These are phyloP conservation scores for Hydriomena furcata DNA, from an alignment of 2,888 invertebrate genomes.

Conservation along the genomic window DNA sequence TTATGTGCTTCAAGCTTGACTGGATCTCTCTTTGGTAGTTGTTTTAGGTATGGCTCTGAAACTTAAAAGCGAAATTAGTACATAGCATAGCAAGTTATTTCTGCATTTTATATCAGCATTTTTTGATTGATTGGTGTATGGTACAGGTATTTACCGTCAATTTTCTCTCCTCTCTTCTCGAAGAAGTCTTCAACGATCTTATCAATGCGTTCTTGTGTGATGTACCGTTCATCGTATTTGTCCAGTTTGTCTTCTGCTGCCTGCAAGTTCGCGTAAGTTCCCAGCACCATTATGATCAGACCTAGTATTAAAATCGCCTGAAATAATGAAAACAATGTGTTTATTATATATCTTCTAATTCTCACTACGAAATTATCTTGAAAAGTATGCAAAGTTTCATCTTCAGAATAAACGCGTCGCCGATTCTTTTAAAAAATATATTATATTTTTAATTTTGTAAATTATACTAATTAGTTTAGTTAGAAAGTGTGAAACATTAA, in stretches of 20 bases:
- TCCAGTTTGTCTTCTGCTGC: slow-evolving; percentile 84
- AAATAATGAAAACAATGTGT: slow-evolving; percentile 37
- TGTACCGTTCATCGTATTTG: slow-evolving; percentile 63
- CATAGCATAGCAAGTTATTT: no score
- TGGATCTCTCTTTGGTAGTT: slow-evolving; percentile 39
- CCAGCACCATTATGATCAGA: slow-evolving; percentile 93
- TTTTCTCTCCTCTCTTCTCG: slow-evolving; percentile 54
- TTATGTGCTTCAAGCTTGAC: slow-evolving; percentile 35
- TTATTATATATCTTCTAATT: not conserved
- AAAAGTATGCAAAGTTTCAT: no score
- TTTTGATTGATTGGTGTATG: no score
- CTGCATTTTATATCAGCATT: no score
- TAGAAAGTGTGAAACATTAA: no score
- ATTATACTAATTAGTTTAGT: no score
- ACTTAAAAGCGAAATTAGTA: slow-evolving; percentile 2
- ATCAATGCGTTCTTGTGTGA: slow-evolving; percentile 68
- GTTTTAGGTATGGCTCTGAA: slow-evolving; percentile 53
- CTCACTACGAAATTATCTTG: no score
- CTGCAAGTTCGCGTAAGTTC: slow-evolving; percentile 94
- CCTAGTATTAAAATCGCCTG: slow-evolving; percentile 91
- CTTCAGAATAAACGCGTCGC: no score
- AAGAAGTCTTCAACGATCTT: slow-evolving; percentile 77
- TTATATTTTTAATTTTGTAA: no score
- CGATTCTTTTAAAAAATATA: no score
- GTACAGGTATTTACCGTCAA: slow-evolving; percentile 44